These are phyloP conservation scores for Andrena minutula DNA, from an alignment of 2,888 invertebrate genomes.

Conservation along the genomic window DNA sequence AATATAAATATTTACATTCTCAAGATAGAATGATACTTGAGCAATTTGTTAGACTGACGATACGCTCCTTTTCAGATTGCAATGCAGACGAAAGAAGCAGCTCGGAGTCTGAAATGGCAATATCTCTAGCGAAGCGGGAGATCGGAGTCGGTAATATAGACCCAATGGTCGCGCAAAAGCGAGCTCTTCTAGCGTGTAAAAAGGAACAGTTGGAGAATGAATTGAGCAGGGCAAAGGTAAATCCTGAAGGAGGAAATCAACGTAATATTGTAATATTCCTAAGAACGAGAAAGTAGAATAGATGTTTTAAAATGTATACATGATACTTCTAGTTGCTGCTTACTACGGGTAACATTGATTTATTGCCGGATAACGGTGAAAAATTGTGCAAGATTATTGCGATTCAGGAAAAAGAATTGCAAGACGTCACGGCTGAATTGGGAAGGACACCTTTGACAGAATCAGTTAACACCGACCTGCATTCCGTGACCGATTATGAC, in stretches of 20 bases:
- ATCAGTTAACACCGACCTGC: not conserved
- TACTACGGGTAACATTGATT: conserved; percentile 78
- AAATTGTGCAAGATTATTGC: conserved; percentile 86
- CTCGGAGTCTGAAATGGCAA: conserved; percentile 29
- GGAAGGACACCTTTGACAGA: conserved; percentile 56
- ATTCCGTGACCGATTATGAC: not conserved
- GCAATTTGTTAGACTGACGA: not conserved
- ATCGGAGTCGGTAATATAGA: conserved; percentile 69
- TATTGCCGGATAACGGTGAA: conserved; percentile 89
- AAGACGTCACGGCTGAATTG: conserved; percentile 85
- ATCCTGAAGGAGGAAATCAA: not conserved
- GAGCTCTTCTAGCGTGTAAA: conserved; percentile 66
- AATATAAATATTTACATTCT: not conserved
- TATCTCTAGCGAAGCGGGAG: conserved; percentile 70
- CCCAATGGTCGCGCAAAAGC: conserved; percentile 73
- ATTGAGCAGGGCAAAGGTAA: conserved; percentile 74
- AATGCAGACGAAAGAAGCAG: not conserved
- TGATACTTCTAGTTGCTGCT: conserved; percentile 67
- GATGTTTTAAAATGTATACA: not conserved
- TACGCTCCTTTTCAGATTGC: conserved; percentile 22
- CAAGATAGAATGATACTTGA: not conserved
- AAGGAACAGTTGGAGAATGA: conserved; percentile 68
- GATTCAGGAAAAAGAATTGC: conserved; percentile 85
- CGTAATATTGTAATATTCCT: not conserved
- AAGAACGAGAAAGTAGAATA: not conserved